Conservation (phyloP, 2,888 invertebrate genomes). For the Mythimna lalbum region DNA sequence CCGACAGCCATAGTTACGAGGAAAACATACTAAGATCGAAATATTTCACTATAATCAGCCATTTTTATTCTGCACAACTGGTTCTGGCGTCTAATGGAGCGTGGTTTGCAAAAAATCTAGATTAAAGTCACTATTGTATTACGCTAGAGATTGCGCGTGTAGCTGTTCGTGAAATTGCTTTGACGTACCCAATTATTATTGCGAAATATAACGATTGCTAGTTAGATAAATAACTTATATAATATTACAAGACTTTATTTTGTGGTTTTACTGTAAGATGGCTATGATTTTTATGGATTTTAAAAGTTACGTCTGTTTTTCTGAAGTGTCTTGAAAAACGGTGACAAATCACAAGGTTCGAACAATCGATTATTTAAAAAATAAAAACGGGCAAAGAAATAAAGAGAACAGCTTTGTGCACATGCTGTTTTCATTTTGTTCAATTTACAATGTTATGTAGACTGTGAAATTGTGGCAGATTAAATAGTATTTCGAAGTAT, state of each 20-base stretch:
- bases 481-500: conserved; percentile 48
- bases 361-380: not conserved
- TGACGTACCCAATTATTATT: conserved; percentile 21
- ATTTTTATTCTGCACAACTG: conserved; percentile 55
- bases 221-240: conserved; percentile 32
- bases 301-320: not conserved
- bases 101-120: conserved; percentile 51
- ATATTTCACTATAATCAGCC: conserved; percentile 50
- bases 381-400: not conserved
- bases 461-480: conserved; percentile 49
- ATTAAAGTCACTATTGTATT: conserved; percentile 41
- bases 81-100: conserved; percentile 47
- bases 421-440: not conserved
- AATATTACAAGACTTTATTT: conserved; percentile 20
- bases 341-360: not conserved
- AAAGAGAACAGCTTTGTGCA: not conserved
- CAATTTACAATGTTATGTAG: conserved; percentile 15
- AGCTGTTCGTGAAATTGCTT: conserved; percentile 37
- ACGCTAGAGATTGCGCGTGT: conserved; percentile 41
- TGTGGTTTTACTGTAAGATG: conserved; percentile 12
- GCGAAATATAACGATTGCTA: conserved; percentile 39
- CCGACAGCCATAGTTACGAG: conserved; percentile 19
- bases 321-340: not conserved
- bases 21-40: conserved; percentile 40
- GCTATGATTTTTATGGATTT: conserved; percentile 21